phyloP scores from a whole-genome alignment of 2,888 invertebrate genomes.

The Amorpha juglandis region DNA sequence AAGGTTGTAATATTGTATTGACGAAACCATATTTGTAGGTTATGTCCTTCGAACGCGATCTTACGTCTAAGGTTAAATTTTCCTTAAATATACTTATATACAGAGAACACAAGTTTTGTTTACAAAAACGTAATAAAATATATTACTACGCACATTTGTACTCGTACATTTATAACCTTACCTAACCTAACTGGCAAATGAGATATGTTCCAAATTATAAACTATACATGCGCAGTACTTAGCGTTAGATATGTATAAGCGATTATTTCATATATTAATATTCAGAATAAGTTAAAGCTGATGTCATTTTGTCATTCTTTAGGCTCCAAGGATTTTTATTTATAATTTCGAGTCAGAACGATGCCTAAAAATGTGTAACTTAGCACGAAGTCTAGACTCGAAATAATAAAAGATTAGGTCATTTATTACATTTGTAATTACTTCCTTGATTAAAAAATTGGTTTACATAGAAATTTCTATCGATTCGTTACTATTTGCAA shows the following conservation, averaged over 20 bases:
- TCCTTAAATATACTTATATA: constrained; percentile 20
- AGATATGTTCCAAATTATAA: constrained; percentile 69
- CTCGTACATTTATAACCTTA: constrained; percentile 40
- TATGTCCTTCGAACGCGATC: constrained; percentile 2
- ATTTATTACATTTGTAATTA: too few relatives aligned
- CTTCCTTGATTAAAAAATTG: too few relatives aligned
- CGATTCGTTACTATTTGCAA: too few relatives aligned
- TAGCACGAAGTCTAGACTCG: neutral
- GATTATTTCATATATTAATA: constrained; percentile 50
- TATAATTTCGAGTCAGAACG: constrained; percentile 34
- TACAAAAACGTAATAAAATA: constrained; percentile 40
- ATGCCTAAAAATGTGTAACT: neutral
- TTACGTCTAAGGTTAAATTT: constrained; percentile 16
- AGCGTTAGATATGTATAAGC: constrained; percentile 57
- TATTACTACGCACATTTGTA: constrained; percentile 32
- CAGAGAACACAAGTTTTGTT: constrained; percentile 42
- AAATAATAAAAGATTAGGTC: neutral
- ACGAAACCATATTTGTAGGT: neutral
- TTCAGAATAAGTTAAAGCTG: constrained; percentile 70
- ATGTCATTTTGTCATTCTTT: constrained; percentile 40
- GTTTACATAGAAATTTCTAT: too few relatives aligned
- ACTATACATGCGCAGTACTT: constrained; percentile 35
- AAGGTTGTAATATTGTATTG: neutral
- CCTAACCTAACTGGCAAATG: constrained; percentile 71
- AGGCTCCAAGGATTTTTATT: constrained; percentile 37